A percentile compares a stretch with the other conserved stretches of the same genome.
Evolutionary conservation across 2,113 vertebrate genomes (phyloP).

Genomic region (Thinocorus orbignyianus): DNA sequence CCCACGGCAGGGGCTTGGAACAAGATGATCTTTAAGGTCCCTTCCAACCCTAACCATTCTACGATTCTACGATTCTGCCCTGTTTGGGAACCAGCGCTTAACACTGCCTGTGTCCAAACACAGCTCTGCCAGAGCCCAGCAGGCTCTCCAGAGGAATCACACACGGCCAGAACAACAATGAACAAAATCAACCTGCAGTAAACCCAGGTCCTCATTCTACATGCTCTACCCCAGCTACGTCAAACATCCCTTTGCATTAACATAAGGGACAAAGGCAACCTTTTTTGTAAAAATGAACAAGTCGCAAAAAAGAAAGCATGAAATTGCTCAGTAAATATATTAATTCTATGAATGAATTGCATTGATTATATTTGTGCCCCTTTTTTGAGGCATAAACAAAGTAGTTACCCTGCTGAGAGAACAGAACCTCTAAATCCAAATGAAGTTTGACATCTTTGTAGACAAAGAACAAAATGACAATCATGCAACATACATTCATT

Average conservation of each 20-base stretch:
- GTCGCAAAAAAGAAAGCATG: not conserved
- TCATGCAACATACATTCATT: not conserved
- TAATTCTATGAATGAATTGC: not conserved
- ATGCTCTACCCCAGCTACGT: not conserved
- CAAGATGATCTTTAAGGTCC: no score
- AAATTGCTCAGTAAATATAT: not conserved
- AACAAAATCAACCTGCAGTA: not conserved
- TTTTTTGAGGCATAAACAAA: not conserved
- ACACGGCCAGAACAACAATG: not conserved
- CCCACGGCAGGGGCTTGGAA: no score
- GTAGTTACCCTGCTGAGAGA: not conserved
- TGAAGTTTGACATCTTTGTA: not conserved
- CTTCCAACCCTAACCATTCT: no score
- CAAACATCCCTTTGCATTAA: not conserved
- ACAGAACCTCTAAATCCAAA: not conserved
- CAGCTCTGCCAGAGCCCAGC: not conserved
- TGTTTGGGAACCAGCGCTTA: not conserved
- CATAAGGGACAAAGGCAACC: not conserved
- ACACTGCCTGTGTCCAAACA: not conserved
- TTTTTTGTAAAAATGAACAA: not conserved
- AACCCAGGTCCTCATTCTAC: not conserved
- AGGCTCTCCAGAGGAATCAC: not conserved
- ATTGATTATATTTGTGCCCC: not conserved
- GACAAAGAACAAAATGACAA: not conserved
- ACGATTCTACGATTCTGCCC: not conserved